Percentiles rank a stretch among this genome's conserved stretches.
Conservation (phyloP, 1,140 invertebrate species). For the Pemphigus obesinymphae region DNA sequence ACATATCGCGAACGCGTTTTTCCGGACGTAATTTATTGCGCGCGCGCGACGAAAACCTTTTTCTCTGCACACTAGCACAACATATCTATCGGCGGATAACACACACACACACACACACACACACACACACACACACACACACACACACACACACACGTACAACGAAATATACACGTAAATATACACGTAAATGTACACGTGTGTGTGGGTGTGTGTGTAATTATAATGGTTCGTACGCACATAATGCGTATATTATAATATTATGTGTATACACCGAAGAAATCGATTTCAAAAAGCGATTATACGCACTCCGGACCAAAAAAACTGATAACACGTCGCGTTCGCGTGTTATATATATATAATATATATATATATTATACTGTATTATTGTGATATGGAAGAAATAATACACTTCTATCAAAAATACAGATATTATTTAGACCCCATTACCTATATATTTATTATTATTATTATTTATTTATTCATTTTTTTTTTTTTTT, state of each 20-base stretch:
- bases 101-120: neutral
- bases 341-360: too few species aligned
- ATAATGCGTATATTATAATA: neutral
- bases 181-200: neutral
- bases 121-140: too few species aligned
- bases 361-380: too few species aligned
- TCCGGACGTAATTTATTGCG: neutral
- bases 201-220: neutral
- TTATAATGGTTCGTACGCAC: neutral
- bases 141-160: too few species aligned
- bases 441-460: neutral
- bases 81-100: neutral
- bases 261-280: neutral
- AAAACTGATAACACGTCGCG: neutral
- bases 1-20: neutral
- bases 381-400: too few species aligned
- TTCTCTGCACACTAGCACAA: neutral
- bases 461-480: too few species aligned
- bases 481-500: neutral
- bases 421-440: neutral
- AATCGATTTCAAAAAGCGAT: constrained; percentile 33
- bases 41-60: neutral
- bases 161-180: neutral
- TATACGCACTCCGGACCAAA: neutral
- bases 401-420: neutral